Evolutionary conservation across 1,140 invertebrate species (phyloP).

Genomic region (Cepaea nemoralis): DNA sequence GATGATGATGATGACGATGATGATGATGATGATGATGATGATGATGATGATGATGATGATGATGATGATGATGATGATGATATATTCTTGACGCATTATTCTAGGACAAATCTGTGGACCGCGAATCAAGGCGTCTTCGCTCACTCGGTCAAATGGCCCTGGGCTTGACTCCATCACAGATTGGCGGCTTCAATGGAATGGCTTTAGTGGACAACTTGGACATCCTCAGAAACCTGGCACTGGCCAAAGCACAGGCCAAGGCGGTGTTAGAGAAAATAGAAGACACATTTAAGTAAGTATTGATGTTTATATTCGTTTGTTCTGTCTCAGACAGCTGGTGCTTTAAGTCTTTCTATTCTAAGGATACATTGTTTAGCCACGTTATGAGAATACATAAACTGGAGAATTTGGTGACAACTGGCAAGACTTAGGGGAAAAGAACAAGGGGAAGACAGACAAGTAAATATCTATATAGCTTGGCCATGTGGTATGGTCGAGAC

Average conservation of each 20-base stretch:
- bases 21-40: slow-evolving; percentile 30
- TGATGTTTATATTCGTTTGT: too few species aligned
- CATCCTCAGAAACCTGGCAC: slow-evolving; percentile 33
- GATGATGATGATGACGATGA: slow-evolving; percentile 9
- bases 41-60: slow-evolving; percentile 33
- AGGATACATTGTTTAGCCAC: too few species aligned
- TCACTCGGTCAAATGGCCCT: slow-evolving; percentile 33
- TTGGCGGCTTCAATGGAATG: slow-evolving; percentile 7
- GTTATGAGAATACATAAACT: too few species aligned
- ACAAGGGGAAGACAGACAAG: too few species aligned
- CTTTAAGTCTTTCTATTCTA: too few species aligned
- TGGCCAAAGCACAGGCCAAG: slow-evolving; percentile 30
- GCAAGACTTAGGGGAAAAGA: too few species aligned
- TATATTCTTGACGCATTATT: neutral
- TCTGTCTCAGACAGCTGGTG: too few species aligned
- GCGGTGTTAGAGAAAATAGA: slow-evolving; percentile 41
- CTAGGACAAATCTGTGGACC: slow-evolving; percentile 23
- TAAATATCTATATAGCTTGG: too few species aligned
- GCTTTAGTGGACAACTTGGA: slow-evolving; percentile 41
- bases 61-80: neutral
- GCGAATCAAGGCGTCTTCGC: slow-evolving; percentile 25
- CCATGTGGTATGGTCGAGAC: too few species aligned
- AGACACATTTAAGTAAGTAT: slow-evolving; percentile 36
- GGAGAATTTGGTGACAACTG: too few species aligned
- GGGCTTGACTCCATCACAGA: slow-evolving; percentile 22